These are phyloP conservation scores for Camelus bactrianus DNA, from an alignment of 2,113 vertebrate genomes.

Conservation along the genomic window DNA sequence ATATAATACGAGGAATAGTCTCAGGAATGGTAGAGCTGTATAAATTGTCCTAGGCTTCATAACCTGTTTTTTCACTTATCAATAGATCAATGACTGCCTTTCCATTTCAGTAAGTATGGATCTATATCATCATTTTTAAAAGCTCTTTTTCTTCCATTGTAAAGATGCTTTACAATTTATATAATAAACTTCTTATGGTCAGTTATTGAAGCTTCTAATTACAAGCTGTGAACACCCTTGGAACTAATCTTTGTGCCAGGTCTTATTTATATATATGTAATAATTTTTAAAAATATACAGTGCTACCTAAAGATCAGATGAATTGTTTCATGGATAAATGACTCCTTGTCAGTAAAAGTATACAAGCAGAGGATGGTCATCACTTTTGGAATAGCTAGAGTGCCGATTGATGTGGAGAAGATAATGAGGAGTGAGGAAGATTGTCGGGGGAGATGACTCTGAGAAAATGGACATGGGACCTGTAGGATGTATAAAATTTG, in stretches of 20 bases:
- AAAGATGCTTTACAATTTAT: constrained; percentile 30
- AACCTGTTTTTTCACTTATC: neutral
- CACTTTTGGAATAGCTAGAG: neutral
- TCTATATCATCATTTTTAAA: constrained; percentile 15
- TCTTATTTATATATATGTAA: constrained; percentile 12
- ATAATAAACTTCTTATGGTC: neutral
- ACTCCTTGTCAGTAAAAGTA: neutral
- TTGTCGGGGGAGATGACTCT: neutral
- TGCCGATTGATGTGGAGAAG: neutral
- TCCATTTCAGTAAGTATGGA: neutral
- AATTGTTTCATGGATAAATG: neutral
- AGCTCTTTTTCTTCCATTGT: neutral
- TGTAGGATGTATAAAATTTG: neutral
- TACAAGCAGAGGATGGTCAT: neutral
- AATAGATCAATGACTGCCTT: neutral
- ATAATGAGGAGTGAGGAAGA: neutral
- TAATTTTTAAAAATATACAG: neutral
- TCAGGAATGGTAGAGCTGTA: constrained; percentile 31
- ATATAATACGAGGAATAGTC: neutral
- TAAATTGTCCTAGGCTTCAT: neutral
- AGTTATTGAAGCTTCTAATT: neutral
- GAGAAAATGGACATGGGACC: neutral
- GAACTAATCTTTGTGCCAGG: neutral
- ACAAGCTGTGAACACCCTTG: neutral
- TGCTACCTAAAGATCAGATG: neutral